These are phyloP conservation scores for Drosophila burlai DNA, from an alignment of 1,140 invertebrate species.

Conservation along the genomic window DNA sequence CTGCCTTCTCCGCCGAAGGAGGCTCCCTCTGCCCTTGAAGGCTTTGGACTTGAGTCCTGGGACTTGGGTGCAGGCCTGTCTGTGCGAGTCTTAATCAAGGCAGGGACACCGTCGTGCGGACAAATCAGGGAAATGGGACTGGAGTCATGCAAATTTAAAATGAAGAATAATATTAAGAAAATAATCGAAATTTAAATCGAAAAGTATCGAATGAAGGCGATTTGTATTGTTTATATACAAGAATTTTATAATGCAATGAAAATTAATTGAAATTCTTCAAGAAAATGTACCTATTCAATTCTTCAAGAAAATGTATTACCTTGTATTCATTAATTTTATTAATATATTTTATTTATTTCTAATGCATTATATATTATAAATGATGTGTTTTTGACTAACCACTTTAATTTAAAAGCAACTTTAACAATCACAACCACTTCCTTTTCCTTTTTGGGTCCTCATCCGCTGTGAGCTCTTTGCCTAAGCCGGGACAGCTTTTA, in stretches of 20 bases:
- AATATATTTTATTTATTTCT: neutral
- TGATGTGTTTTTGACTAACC: neutral
- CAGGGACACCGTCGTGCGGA: neutral
- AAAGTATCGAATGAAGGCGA: too few relatives aligned
- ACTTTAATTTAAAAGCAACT: neutral
- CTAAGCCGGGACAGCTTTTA: conserved; percentile 25
- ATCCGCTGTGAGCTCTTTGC: conserved; percentile 17
- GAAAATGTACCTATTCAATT: too few relatives aligned
- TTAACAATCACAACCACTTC: neutral
- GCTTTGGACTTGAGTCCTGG: conserved; percentile 30
- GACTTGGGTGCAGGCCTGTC: neutral
- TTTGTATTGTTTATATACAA: too few relatives aligned
- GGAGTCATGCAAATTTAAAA: neutral
- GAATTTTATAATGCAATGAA: too few relatives aligned
- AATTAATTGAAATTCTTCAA: too few relatives aligned
- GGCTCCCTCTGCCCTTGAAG: neutral
- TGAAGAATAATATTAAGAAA: neutral
- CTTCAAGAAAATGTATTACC: too few relatives aligned
- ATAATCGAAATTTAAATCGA: too few relatives aligned
- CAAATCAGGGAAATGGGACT: neutral
- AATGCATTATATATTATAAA: neutral
- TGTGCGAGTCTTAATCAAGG: conserved; percentile 10
- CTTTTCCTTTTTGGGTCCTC: neutral
- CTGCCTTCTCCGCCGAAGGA: neutral
- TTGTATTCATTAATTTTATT: too few relatives aligned